phyloP scores from a whole-genome alignment of 2,797 vertebrate genomes.

The Danio albolineatus region DNA sequence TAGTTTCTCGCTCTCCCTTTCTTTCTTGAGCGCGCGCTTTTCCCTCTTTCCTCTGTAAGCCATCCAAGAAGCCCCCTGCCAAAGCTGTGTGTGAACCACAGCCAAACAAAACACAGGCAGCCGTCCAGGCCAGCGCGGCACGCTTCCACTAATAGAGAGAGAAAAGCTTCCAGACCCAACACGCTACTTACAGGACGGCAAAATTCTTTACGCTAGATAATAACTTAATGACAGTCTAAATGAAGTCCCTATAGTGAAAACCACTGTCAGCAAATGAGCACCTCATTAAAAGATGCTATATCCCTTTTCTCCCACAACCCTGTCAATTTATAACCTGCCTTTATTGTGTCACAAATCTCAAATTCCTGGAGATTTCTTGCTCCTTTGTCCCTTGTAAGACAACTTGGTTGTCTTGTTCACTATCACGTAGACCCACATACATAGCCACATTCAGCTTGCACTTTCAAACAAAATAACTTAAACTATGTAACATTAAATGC shows the following conservation, averaged over 20 bases:
- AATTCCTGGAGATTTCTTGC: conserved; percentile 55
- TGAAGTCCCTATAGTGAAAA: conserved; percentile 67
- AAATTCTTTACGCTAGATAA: conserved; percentile 72
- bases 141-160: conserved; percentile 90
- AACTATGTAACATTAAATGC: conserved; percentile 49
- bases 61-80: conserved; percentile 86
- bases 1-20: conserved; percentile 72
- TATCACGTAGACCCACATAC: not conserved
- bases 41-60: conserved; percentile 81
- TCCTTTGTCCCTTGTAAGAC: conserved; percentile 59
- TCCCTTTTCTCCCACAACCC: conserved; percentile 37
- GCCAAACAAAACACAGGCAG: conserved; percentile 94
- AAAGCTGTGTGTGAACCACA: conserved; percentile 83
- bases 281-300: conserved; percentile 69
- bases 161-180: conserved; percentile 73
- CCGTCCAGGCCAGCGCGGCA: conserved; percentile 86
- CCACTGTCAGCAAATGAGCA: conserved; percentile 71
- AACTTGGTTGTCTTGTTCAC: conserved; percentile 31
- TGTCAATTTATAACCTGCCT: conserved; percentile 53
- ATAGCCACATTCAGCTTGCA: not conserved
- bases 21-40: conserved; percentile 65
- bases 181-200: conserved; percentile 68
- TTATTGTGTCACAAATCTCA: conserved; percentile 57
- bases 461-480: conserved; percentile 53
- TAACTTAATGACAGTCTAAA: conserved; percentile 69